These are phyloP conservation scores for Drosophila mettleri DNA, from an alignment of 2,888 invertebrate species.

Conservation along the genomic window DNA sequence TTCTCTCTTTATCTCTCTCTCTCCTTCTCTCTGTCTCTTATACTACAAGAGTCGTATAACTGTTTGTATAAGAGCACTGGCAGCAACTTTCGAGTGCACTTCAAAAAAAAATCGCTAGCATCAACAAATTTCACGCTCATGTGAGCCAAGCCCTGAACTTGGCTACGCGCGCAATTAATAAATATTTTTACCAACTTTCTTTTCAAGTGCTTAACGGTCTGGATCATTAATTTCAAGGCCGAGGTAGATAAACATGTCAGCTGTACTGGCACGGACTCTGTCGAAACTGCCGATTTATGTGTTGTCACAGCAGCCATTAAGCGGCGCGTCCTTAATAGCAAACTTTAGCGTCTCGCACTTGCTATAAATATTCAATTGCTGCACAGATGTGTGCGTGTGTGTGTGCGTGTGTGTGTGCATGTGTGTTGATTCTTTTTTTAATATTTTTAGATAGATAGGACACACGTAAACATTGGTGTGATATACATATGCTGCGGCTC, in stretches of 20 bases:
- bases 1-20: too few relatives aligned
- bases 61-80: conserved; percentile 27
- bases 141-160: conserved; percentile 18
- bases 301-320: conserved; percentile 33
- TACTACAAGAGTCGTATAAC: neutral
- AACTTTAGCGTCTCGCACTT: conserved; percentile 38
- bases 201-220: conserved; percentile 44
- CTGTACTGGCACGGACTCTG: conserved; percentile 25
- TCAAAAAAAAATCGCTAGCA: neutral
- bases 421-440: conserved; percentile 28
- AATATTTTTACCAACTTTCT: conserved; percentile 50
- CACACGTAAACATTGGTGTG: conserved; percentile 26
- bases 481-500: conserved; percentile 26
- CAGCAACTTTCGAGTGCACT: neutral
- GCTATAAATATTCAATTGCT: conserved; percentile 70
- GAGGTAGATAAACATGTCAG: conserved; percentile 37
- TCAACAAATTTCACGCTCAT: conserved; percentile 21
- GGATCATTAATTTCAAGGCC: conserved; percentile 62
- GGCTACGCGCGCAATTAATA: conserved; percentile 46
- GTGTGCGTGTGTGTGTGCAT: neutral
- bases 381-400: neutral
- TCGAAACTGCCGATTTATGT: conserved; percentile 49
- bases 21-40: too few relatives aligned
- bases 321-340: conserved; percentile 26
- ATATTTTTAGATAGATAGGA: conserved; percentile 51